Percentiles rank a stretch among this genome's conserved stretches.
Evolutionary conservation across 2,888 invertebrate genomes (phyloP).

Genomic region (Patella pellucida): DNA sequence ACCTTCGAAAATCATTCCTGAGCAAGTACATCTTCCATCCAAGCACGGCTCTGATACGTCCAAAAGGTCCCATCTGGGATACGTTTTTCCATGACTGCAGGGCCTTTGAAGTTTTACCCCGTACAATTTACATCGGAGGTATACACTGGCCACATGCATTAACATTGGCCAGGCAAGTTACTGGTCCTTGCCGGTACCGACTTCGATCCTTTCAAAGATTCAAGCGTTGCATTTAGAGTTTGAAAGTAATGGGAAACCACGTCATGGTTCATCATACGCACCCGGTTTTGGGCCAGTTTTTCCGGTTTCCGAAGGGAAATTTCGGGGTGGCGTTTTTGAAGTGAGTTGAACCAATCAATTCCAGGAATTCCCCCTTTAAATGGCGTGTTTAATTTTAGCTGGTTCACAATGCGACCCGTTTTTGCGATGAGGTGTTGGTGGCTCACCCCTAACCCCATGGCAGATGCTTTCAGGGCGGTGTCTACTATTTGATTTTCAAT

Average conservation of each 20-base stretch:
- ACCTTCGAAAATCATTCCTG: constrained; percentile 28
- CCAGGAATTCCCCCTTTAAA: background rate
- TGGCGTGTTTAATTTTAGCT: background rate
- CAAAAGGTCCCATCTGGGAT: background rate
- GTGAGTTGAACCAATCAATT: too few relatives aligned
- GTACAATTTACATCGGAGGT: constrained; percentile 27
- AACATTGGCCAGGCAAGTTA: constrained; percentile 32
- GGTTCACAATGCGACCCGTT: background rate
- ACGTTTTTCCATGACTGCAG: constrained; percentile 22
- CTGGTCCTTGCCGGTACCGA: constrained; percentile 25
- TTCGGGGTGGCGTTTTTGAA: background rate
- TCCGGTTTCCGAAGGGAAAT: background rate
- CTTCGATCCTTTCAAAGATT: constrained; percentile 18
- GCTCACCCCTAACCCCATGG: background rate
- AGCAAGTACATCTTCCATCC: constrained; percentile 31
- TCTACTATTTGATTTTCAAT: background rate
- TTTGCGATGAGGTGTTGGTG: background rate
- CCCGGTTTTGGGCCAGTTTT: background rate
- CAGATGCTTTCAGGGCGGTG: background rate
- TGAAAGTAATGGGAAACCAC: background rate
- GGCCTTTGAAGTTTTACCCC: constrained; percentile 27
- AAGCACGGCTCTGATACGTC: background rate
- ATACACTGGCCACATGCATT: constrained; percentile 28
- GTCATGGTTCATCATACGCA: background rate
- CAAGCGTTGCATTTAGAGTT: constrained; percentile 8